Evolutionary conservation across 2,888 invertebrate species (phyloP).

Genomic region (Tinea pellionella): DNA sequence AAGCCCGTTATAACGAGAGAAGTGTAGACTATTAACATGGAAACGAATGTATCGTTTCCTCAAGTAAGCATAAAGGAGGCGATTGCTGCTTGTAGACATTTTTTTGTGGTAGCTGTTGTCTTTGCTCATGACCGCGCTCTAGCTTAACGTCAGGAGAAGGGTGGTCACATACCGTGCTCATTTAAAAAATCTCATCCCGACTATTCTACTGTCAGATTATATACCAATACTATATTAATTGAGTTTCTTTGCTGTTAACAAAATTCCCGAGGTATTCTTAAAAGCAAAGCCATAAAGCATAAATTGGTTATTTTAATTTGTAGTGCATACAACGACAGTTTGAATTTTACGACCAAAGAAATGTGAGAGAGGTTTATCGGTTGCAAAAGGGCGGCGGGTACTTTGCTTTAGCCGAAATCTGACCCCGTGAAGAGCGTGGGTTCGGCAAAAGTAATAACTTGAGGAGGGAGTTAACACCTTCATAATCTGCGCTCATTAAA

Average conservation of each 20-base stretch:
- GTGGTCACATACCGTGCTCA: too few relatives aligned
- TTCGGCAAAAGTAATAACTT: constrained; percentile 30
- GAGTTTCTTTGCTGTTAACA: background rate
- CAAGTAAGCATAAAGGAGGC: too few relatives aligned
- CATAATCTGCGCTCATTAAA: constrained; percentile 68
- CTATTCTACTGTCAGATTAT: background rate
- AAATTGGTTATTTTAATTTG: background rate
- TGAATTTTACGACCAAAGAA: constrained; percentile 24
- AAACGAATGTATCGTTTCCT: too few relatives aligned
- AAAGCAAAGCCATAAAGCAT: constrained; percentile 17
- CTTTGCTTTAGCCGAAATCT: constrained; percentile 57
- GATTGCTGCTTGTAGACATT: too few relatives aligned
- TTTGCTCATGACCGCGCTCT: too few relatives aligned
- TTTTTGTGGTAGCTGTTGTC: too few relatives aligned
- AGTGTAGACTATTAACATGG: too few relatives aligned
- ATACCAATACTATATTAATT: background rate
- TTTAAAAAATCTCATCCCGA: too few relatives aligned
- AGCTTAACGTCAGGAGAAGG: too few relatives aligned
- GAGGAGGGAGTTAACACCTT: constrained; percentile 62
- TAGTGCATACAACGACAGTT: background rate
- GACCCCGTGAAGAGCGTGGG: constrained; percentile 48
- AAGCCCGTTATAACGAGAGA: too few relatives aligned
- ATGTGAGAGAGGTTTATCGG: constrained; percentile 47
- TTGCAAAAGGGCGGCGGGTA: constrained; percentile 42
- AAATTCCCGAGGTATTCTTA: constrained; percentile 27